Evolutionary conservation across 2,888 invertebrate genomes (phyloP), one percentile per base, ranked within the genome.

Genomic region (Microctonus aethiopoides): DNA sequence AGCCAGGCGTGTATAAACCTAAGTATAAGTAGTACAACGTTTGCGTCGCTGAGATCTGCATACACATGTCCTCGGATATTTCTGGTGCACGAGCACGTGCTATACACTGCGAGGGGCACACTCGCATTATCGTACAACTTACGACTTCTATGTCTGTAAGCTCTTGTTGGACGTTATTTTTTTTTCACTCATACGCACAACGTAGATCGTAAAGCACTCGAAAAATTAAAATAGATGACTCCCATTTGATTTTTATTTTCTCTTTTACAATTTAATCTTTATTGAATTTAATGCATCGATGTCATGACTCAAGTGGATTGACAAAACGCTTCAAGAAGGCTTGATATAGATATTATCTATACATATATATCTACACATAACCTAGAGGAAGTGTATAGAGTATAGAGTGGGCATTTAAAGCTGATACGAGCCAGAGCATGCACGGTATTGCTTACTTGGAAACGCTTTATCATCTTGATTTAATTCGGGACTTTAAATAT

Each of bases 401-500:
- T 29, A 71, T 29, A 39, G 32, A 52, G 32, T 41, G 52, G 32
- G 32, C 32, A 62, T 61, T 61, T 57, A 29, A 32, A 66, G 75
- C 79, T 83, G 83, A 84, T 83, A 81, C 77, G 80, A 81, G 80
- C 82, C 83, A 84, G 82, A 84, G 79, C 78, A 77, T 75, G 51
- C 51, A 29, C 39, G 74, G 72, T 65, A 68, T 68, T 75, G 77
- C 78, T 78, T 76, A 80, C 80, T 81, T 77, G 80, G 82, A 83
- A 80, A 66, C 80, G 80, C 81, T 84, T 84, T 84, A 83, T 84
- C 83, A 82, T 83, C 80, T 79, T 77, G 79, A 80, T 79, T 84
- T 84, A 82, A 83, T 84, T 84, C 80, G 79, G 81, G 81, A 82
- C 79, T 84, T 80, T 76, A 83, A 84, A 84, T 83, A 83, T 84